Percentiles rank a stretch among this genome's conserved stretches.
Conservation (phyloP, 2,888 invertebrate genomes). For the Notodonta dromedarius region DNA sequence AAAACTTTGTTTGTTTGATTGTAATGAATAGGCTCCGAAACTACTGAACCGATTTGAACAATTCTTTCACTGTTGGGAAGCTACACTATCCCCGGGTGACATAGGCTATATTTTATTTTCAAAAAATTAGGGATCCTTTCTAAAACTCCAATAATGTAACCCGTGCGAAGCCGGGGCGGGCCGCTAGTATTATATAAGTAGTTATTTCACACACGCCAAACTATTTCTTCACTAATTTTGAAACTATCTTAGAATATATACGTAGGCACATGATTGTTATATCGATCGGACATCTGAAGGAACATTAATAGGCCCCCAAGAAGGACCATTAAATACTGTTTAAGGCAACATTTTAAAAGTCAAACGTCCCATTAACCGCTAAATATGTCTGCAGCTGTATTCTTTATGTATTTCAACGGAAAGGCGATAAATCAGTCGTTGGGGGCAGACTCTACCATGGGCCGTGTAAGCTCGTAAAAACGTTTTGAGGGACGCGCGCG, state of each 20-base stretch:
- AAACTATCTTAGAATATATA: background rate
- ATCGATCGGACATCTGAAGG: constrained; percentile 25
- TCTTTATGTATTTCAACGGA: constrained; percentile 69
- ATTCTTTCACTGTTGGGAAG: too few species aligned
- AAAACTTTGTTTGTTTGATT: too few species aligned
- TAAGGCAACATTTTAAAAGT: constrained; percentile 40
- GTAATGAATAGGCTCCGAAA: too few species aligned
- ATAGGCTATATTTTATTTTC: too few species aligned
- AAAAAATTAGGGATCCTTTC: too few species aligned
- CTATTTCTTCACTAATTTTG: background rate
- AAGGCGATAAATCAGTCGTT: constrained; percentile 71
- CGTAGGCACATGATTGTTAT: constrained; percentile 18
- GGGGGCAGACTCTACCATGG: constrained; percentile 60
- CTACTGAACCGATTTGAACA: too few species aligned
- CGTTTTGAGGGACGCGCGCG: constrained; percentile 67
- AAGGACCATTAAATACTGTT: constrained; percentile 39
- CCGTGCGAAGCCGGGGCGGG: too few species aligned
- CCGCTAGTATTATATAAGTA: too few species aligned
- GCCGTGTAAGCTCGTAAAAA: constrained; percentile 70
- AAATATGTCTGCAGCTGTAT: constrained; percentile 74
- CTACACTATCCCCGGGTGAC: too few species aligned
- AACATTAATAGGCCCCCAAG: constrained; percentile 43
- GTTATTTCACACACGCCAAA: too few species aligned
- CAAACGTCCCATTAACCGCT: constrained; percentile 59
- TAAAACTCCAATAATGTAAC: too few species aligned